Evolutionary conservation across 2,888 invertebrate genomes (phyloP), one percentile per base, ranked within the genome.

Genomic region (Drosophila mimica): DNA sequence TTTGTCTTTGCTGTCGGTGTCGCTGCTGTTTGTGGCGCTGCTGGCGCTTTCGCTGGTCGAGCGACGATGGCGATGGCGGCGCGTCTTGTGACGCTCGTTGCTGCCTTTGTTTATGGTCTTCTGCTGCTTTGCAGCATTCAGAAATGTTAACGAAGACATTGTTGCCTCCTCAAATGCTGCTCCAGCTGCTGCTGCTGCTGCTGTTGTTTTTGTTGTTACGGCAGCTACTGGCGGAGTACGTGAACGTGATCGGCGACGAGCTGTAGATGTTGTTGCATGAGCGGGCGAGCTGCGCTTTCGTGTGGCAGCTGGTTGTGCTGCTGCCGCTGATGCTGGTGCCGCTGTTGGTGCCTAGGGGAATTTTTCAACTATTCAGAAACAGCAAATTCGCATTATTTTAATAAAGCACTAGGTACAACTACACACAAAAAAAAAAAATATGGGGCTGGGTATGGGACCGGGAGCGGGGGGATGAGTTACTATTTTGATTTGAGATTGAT

Each of bases 311-410:
- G 59, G 11, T 53, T 51, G 17, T 52, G 61, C 3, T 20, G 20
- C 20, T 15, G 69, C 20, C n/a, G 62, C 49, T 57, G 57, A 20
- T 30, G 61, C 13, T 40, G 33, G 7, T 58, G 69, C 15, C 58
- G 76, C 15, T 63, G 63, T 69, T 87, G 88, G 90, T 91, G 91
- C 93, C 93, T 93, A 93, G 91, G 91, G 92, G 92, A 92, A 93
- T 92, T 91, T 91, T 91, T 86, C 91, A 92, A 93, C 93, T 93
- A 93, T 93, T 93, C 92, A 93, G 92, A 95, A 95, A 95, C 94
- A 95, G 94, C 95, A 95, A 92, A 93, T 92, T 90, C 83, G 83
- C 86, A 91, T 93, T 93, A 93, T 93, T 93, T 87, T 78, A 87
- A 81, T 85, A 81, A 81, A 81, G 67, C 86, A 89, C 80, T 84